Evolutionary conservation across 2,888 invertebrate species (phyloP).

Genomic region (Drosophila multiciliata): DNA sequence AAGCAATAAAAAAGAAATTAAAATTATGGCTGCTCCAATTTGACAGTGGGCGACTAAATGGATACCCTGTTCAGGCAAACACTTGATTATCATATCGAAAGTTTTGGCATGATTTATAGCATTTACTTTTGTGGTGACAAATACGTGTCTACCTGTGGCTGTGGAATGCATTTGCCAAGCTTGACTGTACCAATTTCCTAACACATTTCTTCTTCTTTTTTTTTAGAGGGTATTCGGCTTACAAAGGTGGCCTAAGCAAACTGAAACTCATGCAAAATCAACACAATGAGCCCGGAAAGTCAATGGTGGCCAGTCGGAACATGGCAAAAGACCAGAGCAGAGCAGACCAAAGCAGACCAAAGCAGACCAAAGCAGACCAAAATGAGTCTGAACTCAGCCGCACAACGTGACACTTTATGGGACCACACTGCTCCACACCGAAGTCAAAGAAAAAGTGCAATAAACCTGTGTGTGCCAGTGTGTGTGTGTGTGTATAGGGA

Average conservation of each 20-base stretch:
- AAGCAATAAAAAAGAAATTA: slow-evolving; percentile 5
- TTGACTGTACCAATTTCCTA: background rate
- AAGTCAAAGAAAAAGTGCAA: slow-evolving; percentile 71
- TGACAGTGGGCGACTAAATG: background rate
- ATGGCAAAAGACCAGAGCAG: background rate
- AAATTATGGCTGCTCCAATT: background rate
- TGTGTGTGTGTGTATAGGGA: background rate
- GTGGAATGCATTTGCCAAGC: background rate
- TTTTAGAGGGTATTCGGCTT: background rate
- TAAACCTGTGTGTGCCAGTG: slow-evolving; percentile 45
- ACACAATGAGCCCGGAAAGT: slow-evolving; percentile 47
- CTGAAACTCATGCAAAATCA: slow-evolving; percentile 44
- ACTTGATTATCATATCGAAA: background rate
- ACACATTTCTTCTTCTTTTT: background rate
- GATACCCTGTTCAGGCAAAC: background rate
- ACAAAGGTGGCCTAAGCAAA: slow-evolving; percentile 18
- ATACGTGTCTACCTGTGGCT: background rate
- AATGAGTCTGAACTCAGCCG: slow-evolving; percentile 5
- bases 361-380: background rate
- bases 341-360: background rate
- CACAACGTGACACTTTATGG: background rate
- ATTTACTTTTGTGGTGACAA: background rate
- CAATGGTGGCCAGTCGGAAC: slow-evolving; percentile 32
- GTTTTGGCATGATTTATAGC: background rate
- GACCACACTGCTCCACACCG: background rate